These are phyloP conservation scores for Mormyrus hasselquistii DNA, from an alignment of 2,797 vertebrate genomes.

Conservation along the genomic window DNA sequence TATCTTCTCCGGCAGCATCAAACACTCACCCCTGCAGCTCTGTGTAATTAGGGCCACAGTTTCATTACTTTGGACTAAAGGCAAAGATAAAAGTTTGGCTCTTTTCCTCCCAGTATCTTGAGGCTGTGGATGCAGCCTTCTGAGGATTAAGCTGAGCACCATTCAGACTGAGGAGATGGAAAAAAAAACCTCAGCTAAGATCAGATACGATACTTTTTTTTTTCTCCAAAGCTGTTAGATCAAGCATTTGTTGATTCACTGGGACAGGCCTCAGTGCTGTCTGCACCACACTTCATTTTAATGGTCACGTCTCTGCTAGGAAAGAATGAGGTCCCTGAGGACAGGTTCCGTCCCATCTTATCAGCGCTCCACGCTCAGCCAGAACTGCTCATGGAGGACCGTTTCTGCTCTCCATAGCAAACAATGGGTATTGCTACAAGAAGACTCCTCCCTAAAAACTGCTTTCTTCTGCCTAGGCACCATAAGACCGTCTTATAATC, in stretches of 20 bases:
- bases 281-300: background rate
- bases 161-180: background rate
- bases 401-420: background rate
- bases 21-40: conserved; percentile 51
- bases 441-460: background rate
- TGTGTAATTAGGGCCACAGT: conserved; percentile 66
- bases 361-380: background rate
- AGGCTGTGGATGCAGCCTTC: background rate
- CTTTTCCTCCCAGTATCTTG: background rate
- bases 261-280: background rate
- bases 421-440: background rate
- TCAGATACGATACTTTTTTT: background rate
- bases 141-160: background rate
- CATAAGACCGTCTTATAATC: background rate
- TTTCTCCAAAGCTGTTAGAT: background rate
- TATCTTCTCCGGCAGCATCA: conserved; percentile 52
- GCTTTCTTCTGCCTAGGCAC: background rate
- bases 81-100: conserved; percentile 51
- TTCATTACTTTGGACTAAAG: conserved; percentile 45
- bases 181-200: background rate
- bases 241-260: background rate
- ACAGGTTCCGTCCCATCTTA: background rate
- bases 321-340: background rate
- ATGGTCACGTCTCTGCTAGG: background rate
- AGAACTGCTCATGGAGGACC: background rate